Conservation (phyloP, 37 sponge, comb jelly and placozoan genomes). For the Spongilla lacustris region DNA sequence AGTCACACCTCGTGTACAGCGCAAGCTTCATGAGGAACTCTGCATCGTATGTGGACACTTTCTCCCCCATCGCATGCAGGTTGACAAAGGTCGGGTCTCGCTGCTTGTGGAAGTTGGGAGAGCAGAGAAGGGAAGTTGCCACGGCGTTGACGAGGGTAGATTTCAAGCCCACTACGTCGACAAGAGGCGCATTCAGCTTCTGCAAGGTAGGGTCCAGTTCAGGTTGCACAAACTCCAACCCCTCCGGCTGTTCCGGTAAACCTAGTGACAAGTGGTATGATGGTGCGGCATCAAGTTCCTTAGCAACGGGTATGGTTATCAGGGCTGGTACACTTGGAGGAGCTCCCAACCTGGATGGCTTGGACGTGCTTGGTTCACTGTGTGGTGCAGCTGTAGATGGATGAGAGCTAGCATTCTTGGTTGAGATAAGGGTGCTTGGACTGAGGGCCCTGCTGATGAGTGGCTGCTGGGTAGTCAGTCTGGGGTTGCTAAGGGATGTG, state of each 20-base stretch:
- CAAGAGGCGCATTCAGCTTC: constrained; percentile 17
- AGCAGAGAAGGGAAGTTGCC: constrained; percentile 90
- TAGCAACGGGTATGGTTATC: constrained; percentile 15
- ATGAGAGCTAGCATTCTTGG: no score
- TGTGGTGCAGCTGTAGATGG: no score
- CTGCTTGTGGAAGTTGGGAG: constrained; percentile 77
- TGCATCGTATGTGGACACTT: constrained; percentile 78
- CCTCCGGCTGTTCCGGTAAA: neutral
- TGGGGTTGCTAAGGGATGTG: no score
- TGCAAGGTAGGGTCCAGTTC: constrained; percentile 61
- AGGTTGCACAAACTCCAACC: constrained; percentile 31
- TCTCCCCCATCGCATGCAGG: constrained; percentile 49
- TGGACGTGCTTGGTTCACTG: no score
- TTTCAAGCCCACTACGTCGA: constrained; percentile 60
- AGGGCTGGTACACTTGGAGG: no score
- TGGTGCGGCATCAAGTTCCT: constrained; percentile 30
- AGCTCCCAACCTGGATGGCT: no score
- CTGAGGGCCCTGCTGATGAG: no score
- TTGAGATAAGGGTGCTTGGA: no score
- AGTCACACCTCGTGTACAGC: constrained; percentile 87
- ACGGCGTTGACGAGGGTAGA: constrained; percentile 83
- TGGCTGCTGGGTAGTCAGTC: no score
- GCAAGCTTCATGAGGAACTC: constrained; percentile 96
- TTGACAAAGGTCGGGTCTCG: constrained; percentile 58
- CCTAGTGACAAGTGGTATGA: constrained; percentile 32